Base-by-base conservation (phyloP, 2,888 invertebrate genomes). In the Phragmatobia fuliginosa region DNA sequence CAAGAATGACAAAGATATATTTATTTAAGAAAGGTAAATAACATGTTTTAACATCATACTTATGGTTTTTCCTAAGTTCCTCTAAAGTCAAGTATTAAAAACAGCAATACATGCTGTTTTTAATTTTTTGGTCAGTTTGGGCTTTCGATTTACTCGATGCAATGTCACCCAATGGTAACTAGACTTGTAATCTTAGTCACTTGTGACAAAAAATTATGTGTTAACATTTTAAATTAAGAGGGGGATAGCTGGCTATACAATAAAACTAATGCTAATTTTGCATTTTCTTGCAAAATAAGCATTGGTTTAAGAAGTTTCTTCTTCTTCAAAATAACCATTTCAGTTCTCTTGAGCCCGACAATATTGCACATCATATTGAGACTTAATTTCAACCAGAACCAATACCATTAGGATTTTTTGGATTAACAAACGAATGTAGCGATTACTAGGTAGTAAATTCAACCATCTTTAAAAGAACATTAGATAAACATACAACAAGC, bases 381-480 rank as follows among this genome's bases (percentile, higher is more conserved):
- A 56, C 28, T 56, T 56, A 56, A 28, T 16, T 28, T 28, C 56
- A 56, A 56, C 6, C 6, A 28, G 7, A 16, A 28, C 28, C 52
- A 49, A 49, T n/a, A 49, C 49, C 49, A 49, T 25, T 21, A 10
- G 25, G 1, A 52, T 14, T 25, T 52, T 52, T 11, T 25, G 25
- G 25, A 25, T 52, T 3, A 52, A 52, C 25, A 49, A n/a, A 49
- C 49, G 10, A 10, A 49, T 49, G 49, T 10, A 7, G 49, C n/a
- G 5, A 8, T n/a, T n/a, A 49, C 49, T 49, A 49, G 21, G 62
- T 49, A 67, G 64, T 70, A 65, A 73, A 49, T 31, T 61, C 70
- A 70, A 61, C 61, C 67, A 75, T 73, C 81, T 76, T 76, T 75
- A 67, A 75, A 76, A 73, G 73, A 77, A 83, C 78, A 81, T 76